Evolutionary conservation across 2,888 invertebrate species (phyloP).

Genomic region (Xylocampa areola): DNA sequence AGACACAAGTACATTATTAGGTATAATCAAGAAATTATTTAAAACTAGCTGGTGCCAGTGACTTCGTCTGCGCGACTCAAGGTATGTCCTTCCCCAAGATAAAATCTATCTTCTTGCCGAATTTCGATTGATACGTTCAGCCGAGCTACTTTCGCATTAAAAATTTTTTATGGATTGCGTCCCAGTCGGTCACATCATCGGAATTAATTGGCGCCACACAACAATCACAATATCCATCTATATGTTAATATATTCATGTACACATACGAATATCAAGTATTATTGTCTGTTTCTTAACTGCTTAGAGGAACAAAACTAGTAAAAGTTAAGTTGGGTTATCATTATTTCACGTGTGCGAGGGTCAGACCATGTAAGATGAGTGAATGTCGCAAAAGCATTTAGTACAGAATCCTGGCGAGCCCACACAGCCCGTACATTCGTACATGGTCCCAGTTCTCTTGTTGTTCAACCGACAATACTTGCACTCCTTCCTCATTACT

Average conservation of each 20-base stretch:
- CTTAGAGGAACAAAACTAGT: neutral
- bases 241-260: neutral
- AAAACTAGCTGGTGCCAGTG: too few relatives aligned
- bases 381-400: conserved; percentile 20
- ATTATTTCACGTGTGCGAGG: too few relatives aligned
- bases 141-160: too few relatives aligned
- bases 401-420: conserved; percentile 21
- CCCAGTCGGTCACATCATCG: neutral
- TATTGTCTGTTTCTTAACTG: neutral
- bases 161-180: too few relatives aligned
- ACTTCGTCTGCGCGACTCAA: too few relatives aligned
- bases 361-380: neutral
- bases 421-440: conserved; percentile 20
- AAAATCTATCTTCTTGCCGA: too few relatives aligned
- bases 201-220: neutral
- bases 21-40: neutral
- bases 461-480: neutral
- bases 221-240: neutral
- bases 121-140: too few relatives aligned
- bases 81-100: too few relatives aligned
- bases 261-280: neutral
- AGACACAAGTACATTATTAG: too few relatives aligned
- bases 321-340: too few relatives aligned
- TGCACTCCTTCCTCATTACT: too few relatives aligned
- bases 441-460: conserved; percentile 9